Conservation (phyloP, 2,797 vertebrate genomes). For the Oceanodroma leucorhoa region DNA sequence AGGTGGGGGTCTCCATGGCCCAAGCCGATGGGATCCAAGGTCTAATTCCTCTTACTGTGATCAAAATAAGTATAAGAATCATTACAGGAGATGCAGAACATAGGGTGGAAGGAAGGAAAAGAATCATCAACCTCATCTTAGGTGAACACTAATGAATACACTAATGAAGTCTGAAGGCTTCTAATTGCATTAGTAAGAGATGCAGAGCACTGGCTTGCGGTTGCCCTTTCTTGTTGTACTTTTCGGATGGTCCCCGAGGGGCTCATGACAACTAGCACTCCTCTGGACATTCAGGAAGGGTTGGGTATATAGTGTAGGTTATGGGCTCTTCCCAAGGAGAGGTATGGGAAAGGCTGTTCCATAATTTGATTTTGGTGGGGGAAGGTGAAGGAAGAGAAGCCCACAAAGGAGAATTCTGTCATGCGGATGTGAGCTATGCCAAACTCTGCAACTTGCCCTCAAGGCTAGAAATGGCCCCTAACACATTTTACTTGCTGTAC, state of each 20-base stretch:
- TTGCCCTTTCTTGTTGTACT: background rate
- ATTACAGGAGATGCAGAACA: background rate
- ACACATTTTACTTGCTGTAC: background rate
- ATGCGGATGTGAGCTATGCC: rapidly evolving
- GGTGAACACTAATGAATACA: background rate
- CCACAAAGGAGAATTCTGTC: background rate
- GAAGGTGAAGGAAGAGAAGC: background rate
- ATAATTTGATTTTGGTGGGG: background rate
- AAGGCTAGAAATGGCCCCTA: background rate
- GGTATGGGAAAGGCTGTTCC: background rate
- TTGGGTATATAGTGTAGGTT: background rate
- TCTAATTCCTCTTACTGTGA: background rate
- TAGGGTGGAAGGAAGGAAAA: background rate
- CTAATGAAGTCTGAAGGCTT: background rate
- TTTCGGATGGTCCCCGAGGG: background rate
- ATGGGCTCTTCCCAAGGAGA: background rate
- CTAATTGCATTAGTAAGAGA: background rate
- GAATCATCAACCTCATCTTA: background rate
- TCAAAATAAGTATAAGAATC: background rate
- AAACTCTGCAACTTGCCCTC: background rate
- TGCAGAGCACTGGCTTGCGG: background rate
- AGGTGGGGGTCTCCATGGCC: background rate
- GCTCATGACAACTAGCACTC: background rate
- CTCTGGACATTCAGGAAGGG: background rate
- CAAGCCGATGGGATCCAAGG: background rate